A percentile compares a stretch with the other conserved stretches of the same genome.
phyloP scores from a whole-genome alignment of 2,113 vertebrate genomes.

The Calonectris borealis region DNA sequence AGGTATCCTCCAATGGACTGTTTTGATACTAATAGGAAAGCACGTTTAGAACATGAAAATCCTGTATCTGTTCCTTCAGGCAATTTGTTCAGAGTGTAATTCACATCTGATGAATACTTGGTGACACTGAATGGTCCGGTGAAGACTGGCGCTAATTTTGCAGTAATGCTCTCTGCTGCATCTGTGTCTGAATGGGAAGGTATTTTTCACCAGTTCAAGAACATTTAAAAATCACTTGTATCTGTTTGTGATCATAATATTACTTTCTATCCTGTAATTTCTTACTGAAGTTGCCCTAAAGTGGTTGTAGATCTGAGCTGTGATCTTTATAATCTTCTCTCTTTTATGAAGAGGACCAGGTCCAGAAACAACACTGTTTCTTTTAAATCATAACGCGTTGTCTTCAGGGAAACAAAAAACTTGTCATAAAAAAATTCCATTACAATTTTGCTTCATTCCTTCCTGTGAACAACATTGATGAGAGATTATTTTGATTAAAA shows the following conservation, averaged over 20 bases:
- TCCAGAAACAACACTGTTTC: not conserved
- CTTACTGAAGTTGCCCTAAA: not conserved
- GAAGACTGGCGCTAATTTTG: constrained; percentile 58
- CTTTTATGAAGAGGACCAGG: not conserved
- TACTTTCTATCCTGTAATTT: not conserved
- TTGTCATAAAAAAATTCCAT: not conserved
- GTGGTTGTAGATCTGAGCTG: not conserved
- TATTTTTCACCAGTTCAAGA: constrained; percentile 2
- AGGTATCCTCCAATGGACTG: constrained; percentile 57
- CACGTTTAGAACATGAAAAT: constrained; percentile 56
- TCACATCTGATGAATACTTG: constrained; percentile 53
- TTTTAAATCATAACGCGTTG: not conserved
- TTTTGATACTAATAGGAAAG: constrained; percentile 65
- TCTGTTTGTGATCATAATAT: not conserved
- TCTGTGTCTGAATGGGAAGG: not conserved
- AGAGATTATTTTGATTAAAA: constrained; percentile 9
- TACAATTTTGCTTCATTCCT: not conserved
- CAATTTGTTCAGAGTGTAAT: constrained; percentile 53
- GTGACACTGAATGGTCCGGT: constrained; percentile 50
- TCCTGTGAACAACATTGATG: not conserved
- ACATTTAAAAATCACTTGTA: not conserved
- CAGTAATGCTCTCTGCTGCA: not conserved
- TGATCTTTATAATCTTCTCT: not conserved
- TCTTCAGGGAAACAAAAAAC: not conserved
- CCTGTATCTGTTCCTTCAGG: constrained; percentile 49